Evolutionary conservation across 1,140 invertebrate genomes (phyloP).

Genomic region (Drosophila nigrodunni): DNA sequence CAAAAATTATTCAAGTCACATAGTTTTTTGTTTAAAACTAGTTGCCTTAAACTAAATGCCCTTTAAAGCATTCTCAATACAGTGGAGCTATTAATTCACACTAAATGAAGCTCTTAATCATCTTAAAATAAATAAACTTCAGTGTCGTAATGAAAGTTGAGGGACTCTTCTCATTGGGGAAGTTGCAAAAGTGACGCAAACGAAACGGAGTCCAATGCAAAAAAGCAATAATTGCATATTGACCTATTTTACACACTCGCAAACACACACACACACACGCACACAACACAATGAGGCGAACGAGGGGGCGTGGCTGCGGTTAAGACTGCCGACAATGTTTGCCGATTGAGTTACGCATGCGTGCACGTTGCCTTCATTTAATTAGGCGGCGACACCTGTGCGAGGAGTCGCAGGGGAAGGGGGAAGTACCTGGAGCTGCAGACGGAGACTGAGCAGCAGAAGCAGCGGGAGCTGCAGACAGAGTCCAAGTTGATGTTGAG

Average conservation of each 20-base stretch:
- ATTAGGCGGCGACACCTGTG: slow-evolving; percentile 78
- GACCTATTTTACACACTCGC: slow-evolving; percentile 73
- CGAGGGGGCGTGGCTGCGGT: slow-evolving; percentile 7
- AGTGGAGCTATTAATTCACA: no score
- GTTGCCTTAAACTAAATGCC: no score
- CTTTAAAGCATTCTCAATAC: no score
- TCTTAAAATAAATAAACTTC: neutral
- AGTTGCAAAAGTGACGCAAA: slow-evolving; percentile 55
- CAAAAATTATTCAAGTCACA: no score
- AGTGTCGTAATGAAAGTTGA: slow-evolving; percentile 10
- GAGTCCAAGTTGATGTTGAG: slow-evolving; percentile 42
- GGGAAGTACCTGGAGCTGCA: neutral
- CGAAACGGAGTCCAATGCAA: slow-evolving; percentile 48
- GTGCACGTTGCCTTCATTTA: slow-evolving; percentile 80
- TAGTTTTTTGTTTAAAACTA: no score
- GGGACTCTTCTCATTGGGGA: neutral
- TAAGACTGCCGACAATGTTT: slow-evolving; percentile 38
- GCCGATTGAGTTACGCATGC: slow-evolving; percentile 74
- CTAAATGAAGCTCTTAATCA: no score
- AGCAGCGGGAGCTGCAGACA: slow-evolving; percentile 15
- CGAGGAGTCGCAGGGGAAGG: slow-evolving; percentile 10
- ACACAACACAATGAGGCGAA: slow-evolving; percentile 6
- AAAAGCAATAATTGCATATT: slow-evolving; percentile 81
- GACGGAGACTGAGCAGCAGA: slow-evolving; percentile 17
- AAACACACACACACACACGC: slow-evolving; percentile 24